Evolutionary conservation across 2,797 vertebrate species (phyloP), one percentile per base, ranked within the genome.

Genomic region (Oreochromis mossambicus): DNA sequence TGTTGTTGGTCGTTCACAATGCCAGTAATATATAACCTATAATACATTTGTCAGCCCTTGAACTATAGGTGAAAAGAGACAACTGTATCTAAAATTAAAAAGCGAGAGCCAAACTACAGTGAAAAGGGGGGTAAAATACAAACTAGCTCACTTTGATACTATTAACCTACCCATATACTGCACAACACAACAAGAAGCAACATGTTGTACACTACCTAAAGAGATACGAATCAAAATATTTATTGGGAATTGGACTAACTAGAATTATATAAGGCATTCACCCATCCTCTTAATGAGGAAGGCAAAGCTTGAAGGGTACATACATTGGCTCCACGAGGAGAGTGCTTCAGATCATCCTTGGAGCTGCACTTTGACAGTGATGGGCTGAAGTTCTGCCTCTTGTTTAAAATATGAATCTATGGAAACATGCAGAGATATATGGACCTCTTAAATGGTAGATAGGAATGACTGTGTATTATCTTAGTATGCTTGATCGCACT

Each of bases 321-420:
- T 96, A 96, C 96, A 92, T 92, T 92, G 89, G 93, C 92, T 95
- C 89, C 93, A 76, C 5, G 87, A 50, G 91, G 89, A 75, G 94
- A 91, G 90, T 82, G 93, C 95, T 92, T 95, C 95, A 95, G 87
- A 90, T 96, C 95, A 92, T 96, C 95, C 95, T 93, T 95, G 93
- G 95, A 94, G 94, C 92, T 93, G 86, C 94, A 94, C 91, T 95
- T 96, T 92, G 95, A 93, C 80, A 94, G 84, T 76, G 56, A 66
- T 46, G 93, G 93, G 93, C 86, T 92, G 94, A 96, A 93, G 94
- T 96, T 95, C 95, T 95, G 88, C 93, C 94, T 96, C 95, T 93
- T 95, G 93, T 95, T 95, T 94, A 95, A 95, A 94, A 96, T 95
- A 84, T 95, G 95, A 93, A 92, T 96, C 96, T 96, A 95, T 81